Base-by-base conservation (phyloP, 1,140 invertebrate species). In the Dendrolimus kikuchii region DNA sequence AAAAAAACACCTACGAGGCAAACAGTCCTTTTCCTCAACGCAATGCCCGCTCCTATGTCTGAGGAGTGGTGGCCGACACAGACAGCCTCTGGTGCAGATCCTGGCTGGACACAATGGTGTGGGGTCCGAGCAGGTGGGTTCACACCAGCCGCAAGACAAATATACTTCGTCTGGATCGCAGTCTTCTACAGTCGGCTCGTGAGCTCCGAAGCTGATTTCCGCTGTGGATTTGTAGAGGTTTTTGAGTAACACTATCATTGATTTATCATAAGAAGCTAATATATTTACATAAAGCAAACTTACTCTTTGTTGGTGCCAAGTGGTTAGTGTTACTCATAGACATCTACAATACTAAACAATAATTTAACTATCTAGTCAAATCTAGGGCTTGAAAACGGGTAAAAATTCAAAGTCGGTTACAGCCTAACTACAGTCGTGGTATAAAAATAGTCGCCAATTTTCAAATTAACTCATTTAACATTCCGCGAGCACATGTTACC, bases 71-170 rank as follows among this genome's bases (percentile, higher is more conserved):
- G 74, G 72, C 6, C 68, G 58, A 58, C 81, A 85, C 0, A 77
- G 64, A 46, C 80, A 85, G 2, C 81, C 81, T 4, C 66, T 50
- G 0, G 63, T 74, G 62, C 81, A 85, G 6, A 73, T 60, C 6
- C 59, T 40, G 5, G 49, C 40, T 0, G 77, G 67, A 49, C 81
- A 85, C 0, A 36, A 9, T 0, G 76, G 77, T 0, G 52, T 5
- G 0, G 76, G 78, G 5, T 73, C 61, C 5, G 63, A 67, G 44
- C 81, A 85, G 53, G 64, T 80, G 6, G 68, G 64, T 49, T 86
- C 78, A 44, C 82, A 86, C 68, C 76, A 74, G 7, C 82, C 82
- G 51, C 82, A 86, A 7, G 63, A 59, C 5, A 73, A 65, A 55
- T 70, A 84, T 42, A 71, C 69, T 53, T 86, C 82, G 39, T 82